A percentile compares a stretch with the other conserved stretches of the same genome.
Evolutionary conservation across 2,113 vertebrate genomes (phyloP).

Genomic region (Osmerus mordax): DNA sequence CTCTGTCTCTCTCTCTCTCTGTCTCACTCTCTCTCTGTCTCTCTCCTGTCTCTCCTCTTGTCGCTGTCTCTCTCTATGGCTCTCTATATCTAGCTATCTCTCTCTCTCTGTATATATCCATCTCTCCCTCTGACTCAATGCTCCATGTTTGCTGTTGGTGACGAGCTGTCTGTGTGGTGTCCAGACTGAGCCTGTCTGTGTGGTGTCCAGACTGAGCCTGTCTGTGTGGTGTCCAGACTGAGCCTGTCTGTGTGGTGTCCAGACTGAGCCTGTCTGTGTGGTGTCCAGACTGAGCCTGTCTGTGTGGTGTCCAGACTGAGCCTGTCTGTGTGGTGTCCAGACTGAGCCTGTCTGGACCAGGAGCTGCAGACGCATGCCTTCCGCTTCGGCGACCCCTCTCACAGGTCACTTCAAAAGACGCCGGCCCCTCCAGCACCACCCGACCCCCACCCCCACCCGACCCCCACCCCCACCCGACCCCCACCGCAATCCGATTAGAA

Average conservation of each 20-base stretch:
- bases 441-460: neutral
- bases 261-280: too few species aligned
- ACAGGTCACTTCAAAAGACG: constrained; percentile 42
- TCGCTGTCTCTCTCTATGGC: neutral
- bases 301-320: too few species aligned
- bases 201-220: too few species aligned
- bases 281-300: too few species aligned
- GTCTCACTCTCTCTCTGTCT: neutral
- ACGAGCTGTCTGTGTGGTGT: neutral
- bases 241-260: too few species aligned
- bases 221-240: too few species aligned
- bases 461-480: neutral
- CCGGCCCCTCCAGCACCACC: constrained; percentile 4
- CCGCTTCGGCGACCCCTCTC: constrained; percentile 2
- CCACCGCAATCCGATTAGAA: constrained; percentile 27
- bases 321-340: neutral
- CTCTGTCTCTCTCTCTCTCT: neutral
- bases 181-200: neutral
- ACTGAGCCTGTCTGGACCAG: neutral
- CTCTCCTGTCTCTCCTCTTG: neutral
- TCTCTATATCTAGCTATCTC: neutral
- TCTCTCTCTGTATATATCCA: neutral
- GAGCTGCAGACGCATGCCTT: neutral
- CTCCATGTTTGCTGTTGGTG: neutral
- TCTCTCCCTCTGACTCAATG: neutral